phyloP scores from a whole-genome alignment of 2,888 invertebrate species.

The Cremastinae sp. region DNA sequence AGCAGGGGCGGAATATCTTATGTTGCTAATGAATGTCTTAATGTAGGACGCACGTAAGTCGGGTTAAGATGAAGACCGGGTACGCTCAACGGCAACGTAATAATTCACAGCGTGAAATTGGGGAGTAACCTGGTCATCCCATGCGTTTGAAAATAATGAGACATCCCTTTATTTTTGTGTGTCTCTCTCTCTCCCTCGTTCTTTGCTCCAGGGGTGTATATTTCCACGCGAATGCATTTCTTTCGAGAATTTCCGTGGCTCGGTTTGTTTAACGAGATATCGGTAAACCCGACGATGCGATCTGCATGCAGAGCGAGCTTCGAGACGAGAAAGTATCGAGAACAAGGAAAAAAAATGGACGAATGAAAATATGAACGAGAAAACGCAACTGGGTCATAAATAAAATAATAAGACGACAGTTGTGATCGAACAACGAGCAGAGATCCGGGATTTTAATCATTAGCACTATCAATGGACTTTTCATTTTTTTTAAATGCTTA shows the following conservation, averaged over 20 bases:
- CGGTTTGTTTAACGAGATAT: constrained; percentile 46
- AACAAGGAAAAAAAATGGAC: background rate
- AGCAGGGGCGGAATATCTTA: too few relatives aligned
- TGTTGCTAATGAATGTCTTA: background rate
- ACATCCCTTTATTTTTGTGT: background rate
- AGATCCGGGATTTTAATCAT: too few relatives aligned
- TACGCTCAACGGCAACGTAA: background rate
- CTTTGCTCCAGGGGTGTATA: background rate
- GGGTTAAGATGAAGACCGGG: too few relatives aligned
- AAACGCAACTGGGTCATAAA: background rate
- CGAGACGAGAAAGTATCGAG: background rate
- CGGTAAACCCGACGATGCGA: constrained; percentile 21
- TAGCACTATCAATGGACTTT: too few relatives aligned
- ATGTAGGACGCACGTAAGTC: background rate
- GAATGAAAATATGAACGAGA: background rate
- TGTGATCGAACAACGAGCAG: background rate
- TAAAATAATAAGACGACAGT: constrained; percentile 17
- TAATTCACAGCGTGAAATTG: constrained; percentile 21
- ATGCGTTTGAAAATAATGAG: constrained; percentile 42
- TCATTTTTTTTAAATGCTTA: too few relatives aligned
- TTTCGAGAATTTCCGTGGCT: background rate
- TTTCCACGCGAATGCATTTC: background rate
- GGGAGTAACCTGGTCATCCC: background rate
- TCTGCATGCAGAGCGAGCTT: constrained; percentile 25
- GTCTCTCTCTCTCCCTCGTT: constrained; percentile 8